Evolutionary conservation across 2,113 vertebrate species (phyloP), one percentile per base, ranked within the genome.

Genomic region (Brachypteracias leptosomus): DNA sequence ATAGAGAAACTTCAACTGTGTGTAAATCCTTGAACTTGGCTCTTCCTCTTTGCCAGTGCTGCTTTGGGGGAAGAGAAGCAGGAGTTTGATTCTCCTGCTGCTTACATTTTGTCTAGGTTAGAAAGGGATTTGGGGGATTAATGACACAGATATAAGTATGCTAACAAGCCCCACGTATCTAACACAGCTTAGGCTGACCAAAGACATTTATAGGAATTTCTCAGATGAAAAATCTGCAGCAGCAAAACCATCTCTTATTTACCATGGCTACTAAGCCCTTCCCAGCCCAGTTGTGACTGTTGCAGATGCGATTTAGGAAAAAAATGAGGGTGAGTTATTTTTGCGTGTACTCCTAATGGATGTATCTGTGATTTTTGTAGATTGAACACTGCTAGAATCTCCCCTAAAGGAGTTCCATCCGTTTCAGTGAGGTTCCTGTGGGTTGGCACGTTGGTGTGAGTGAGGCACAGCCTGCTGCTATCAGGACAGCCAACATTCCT

Each of bases 401-500:
- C 38, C 59, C 72, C 76, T 42, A 47, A 86, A 78, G 68, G 61
- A 84, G 84, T 62, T 86, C 83, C 21, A 79, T 88, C 85, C 58
- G 17, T 95, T 93, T 92, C 88, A 67, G 68, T 81, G 86, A 70
- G 63, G 63, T 93, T 95, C 93, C 83, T 90, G 85, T 77, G 76
- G 85, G 74, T 90, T 92, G 65, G 49, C 10, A 1, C 54, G 79
- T 38, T 59, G 86, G 86, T 51, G 3, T 62, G 82, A 96, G 92
- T 20, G 63, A 86, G 83, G 74, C 90, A 55, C 9, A 80, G 92
- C 92, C 63, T 93, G 75, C 85, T 88, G 72, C 93, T 96, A 92
- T 93, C 92, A 80, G 94, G 93, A 93, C 93, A 94, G 90, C 92
- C 93, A 94, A 86, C 95, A 96, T 97, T 96, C 96, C 92, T 97